Evolutionary conservation across 1,140 invertebrate species (phyloP).

Genomic region (Pogonognathellus flavescens): DNA sequence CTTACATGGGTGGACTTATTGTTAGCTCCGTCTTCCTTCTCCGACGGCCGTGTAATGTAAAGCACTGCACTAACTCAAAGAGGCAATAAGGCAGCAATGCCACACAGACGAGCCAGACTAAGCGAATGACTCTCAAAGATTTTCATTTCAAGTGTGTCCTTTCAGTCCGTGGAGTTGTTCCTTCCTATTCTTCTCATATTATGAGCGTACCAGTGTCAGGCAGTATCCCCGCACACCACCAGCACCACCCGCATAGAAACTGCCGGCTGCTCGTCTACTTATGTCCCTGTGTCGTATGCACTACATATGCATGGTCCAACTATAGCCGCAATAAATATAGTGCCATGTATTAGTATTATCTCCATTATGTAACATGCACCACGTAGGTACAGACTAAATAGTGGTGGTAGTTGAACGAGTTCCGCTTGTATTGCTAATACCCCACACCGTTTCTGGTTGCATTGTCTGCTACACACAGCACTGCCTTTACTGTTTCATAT

Average conservation of each 20-base stretch:
- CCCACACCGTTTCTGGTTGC: too few relatives aligned
- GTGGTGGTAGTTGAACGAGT: background rate
- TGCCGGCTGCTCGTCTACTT: too few relatives aligned
- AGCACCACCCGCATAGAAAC: background rate
- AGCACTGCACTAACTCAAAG: constrained; percentile 35
- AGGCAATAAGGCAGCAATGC: constrained; percentile 13
- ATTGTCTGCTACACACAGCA: too few relatives aligned
- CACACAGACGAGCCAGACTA: background rate
- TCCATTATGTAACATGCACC: background rate
- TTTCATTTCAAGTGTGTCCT: constrained; percentile 1
- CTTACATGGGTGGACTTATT: background rate
- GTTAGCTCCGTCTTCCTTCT: background rate
- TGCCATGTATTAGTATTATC: background rate
- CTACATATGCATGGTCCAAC: too few relatives aligned
- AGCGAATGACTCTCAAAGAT: background rate
- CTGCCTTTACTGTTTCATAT: too few relatives aligned
- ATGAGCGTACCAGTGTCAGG: background rate
- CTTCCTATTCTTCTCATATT: background rate
- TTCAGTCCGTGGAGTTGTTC: background rate
- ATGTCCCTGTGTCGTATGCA: too few relatives aligned
- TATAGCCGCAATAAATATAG: too few relatives aligned
- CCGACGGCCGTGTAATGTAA: background rate
- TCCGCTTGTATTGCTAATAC: too few relatives aligned
- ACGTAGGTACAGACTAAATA: background rate
- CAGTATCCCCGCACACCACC: background rate